These are phyloP conservation scores for Galeopterus variegatus DNA, from an alignment of 2,113 vertebrate species.

Conservation along the genomic window DNA sequence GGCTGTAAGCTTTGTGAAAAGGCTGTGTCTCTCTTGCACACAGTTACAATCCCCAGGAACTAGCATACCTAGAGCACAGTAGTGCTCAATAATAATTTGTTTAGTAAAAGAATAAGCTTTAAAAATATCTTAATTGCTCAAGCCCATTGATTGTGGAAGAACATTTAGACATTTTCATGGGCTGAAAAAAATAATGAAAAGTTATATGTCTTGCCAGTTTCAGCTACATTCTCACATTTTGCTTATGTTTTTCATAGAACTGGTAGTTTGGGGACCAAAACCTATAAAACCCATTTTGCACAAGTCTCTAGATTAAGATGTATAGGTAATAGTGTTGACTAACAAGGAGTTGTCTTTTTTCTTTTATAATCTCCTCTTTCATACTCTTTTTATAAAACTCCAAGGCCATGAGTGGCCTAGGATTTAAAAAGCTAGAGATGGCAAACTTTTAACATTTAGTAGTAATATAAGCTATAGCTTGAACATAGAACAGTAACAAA, in stretches of 20 bases:
- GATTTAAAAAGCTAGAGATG: conserved; percentile 10
- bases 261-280: not conserved
- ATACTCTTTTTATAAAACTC: conserved; percentile 7
- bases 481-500: not conserved
- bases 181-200: conserved; percentile 22
- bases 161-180: not conserved
- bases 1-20: not conserved
- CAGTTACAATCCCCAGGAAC: not conserved
- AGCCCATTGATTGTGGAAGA: not conserved
- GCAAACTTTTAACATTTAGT: not conserved
- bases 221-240: conserved; percentile 11
- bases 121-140: not conserved
- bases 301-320: not conserved
- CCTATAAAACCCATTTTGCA: not conserved
- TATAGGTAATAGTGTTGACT: not conserved
- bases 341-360: not conserved
- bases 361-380: not conserved
- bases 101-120: not conserved
- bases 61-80: not conserved
- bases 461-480: not conserved
- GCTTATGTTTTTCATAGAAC: not conserved
- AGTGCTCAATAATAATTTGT: not conserved
- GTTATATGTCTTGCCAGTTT: not conserved
- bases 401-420: not conserved
- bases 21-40: not conserved